These are phyloP conservation scores for Netelia fuscicornis DNA, from an alignment of 2,888 invertebrate species.

Conservation along the genomic window DNA sequence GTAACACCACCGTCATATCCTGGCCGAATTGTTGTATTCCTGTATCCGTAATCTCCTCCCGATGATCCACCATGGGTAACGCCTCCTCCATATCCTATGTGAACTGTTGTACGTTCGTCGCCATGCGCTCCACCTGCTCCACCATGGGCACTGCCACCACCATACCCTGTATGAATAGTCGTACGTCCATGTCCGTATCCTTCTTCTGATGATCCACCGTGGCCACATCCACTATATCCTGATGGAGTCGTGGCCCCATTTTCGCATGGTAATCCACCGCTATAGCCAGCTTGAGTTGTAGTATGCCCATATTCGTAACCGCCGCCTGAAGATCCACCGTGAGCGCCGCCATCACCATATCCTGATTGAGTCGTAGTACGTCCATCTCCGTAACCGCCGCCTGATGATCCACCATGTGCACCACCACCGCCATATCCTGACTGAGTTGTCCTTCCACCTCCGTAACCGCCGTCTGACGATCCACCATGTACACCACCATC, in stretches of 20 bases:
- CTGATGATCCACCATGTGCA: conserved; percentile 37
- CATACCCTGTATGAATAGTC: conserved; percentile 18
- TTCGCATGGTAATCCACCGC: conserved; percentile 21
- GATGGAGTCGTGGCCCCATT: neutral
- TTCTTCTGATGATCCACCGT: conserved; percentile 3
- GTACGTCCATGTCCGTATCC: conserved; percentile 22
- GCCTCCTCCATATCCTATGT: conserved; percentile 19
- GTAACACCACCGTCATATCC: conserved; percentile 4
- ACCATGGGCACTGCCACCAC: conserved; percentile 48
- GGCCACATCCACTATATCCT: conserved; percentile 30
- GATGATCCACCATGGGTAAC: conserved; percentile 31
- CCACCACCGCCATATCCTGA: conserved; percentile 35
- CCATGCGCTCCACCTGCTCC: conserved; percentile 30
- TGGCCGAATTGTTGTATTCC: neutral
- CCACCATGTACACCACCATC: conserved; percentile 38
- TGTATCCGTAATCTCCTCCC: conserved; percentile 33
- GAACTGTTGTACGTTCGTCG: conserved; percentile 32
- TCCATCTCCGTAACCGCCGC: conserved; percentile 21
- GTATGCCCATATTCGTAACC: conserved; percentile 5
- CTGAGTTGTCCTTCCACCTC: neutral
- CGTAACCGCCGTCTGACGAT: neutral
- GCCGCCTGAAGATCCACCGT: conserved; percentile 37
- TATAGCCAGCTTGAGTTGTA: conserved; percentile 27
- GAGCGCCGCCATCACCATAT: conserved; percentile 38
- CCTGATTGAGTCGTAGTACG: conserved; percentile 3